A percentile compares a stretch with the other conserved stretches of the same genome.
Evolutionary conservation across 2,797 vertebrate species (phyloP).

Genomic region (Oophaga sylvatica): DNA sequence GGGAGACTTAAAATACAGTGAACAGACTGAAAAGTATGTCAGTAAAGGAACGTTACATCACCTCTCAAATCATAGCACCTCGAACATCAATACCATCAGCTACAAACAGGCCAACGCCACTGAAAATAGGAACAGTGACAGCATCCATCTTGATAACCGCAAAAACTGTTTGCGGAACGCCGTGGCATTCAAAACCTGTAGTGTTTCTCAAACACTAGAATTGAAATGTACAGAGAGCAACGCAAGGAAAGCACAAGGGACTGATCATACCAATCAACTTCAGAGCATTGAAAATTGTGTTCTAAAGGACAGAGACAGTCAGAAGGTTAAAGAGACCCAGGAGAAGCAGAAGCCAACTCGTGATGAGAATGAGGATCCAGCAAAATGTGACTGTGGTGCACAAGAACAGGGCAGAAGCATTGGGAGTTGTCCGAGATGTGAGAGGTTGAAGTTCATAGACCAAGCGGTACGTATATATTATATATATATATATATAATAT

Average conservation of each 20-base stretch:
- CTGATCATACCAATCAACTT: constrained; percentile 74
- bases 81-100: constrained; percentile 79
- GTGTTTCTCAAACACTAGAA: constrained; percentile 74
- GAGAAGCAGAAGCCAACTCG: constrained; percentile 69
- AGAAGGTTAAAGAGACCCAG: constrained; percentile 71
- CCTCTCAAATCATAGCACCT: constrained; percentile 68
- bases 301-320: constrained; percentile 71
- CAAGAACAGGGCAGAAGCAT: constrained; percentile 72
- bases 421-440: constrained; percentile 69
- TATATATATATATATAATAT: no score
- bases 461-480: constrained; percentile 68
- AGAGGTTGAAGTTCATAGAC: constrained; percentile 71
- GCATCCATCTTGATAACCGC: constrained; percentile 75
- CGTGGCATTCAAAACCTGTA: constrained; percentile 67
- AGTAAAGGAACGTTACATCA: constrained; percentile 73
- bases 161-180: constrained; percentile 81
- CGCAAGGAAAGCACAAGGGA: constrained; percentile 66
- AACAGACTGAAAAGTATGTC: constrained; percentile 66
- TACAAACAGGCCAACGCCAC: constrained; percentile 70
- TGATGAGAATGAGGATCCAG: constrained; percentile 78
- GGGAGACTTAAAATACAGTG: constrained; percentile 60
- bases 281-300: constrained; percentile 77
- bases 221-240: constrained; percentile 72
- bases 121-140: constrained; percentile 66
- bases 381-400: constrained; percentile 67